Percentiles rank a stretch among this genome's conserved stretches.
phyloP scores from a whole-genome alignment of 1,140 invertebrate genomes.

The Hyphantria cunea region DNA sequence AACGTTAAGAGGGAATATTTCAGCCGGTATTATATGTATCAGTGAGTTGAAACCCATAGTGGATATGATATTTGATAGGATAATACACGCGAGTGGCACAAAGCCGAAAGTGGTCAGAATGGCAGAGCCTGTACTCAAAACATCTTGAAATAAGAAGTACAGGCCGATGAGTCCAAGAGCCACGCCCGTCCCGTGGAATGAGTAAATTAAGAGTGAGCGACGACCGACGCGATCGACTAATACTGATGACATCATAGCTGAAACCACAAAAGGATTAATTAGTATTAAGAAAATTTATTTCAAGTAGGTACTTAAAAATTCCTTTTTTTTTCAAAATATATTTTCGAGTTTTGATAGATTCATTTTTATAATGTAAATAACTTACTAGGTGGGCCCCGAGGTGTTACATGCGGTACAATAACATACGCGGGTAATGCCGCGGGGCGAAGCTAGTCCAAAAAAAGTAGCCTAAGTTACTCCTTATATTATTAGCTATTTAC shows the following conservation, averaged over 20 bases:
- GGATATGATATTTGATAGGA: constrained; percentile 81
- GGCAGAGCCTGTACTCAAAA: constrained; percentile 43
- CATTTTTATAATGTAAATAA: too few species aligned
- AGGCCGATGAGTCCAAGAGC: constrained; percentile 68
- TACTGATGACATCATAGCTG: constrained; percentile 82
- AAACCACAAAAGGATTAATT: constrained; percentile 26
- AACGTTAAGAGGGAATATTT: constrained; percentile 84
- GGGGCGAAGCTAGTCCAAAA: too few species aligned
- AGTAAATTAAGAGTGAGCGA: constrained; percentile 84
- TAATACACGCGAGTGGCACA: constrained; percentile 79
- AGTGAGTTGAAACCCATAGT: constrained; percentile 82
- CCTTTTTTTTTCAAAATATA: too few species aligned
- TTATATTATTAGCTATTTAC: too few species aligned
- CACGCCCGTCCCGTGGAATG: constrained; percentile 75
- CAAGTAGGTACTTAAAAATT: too few species aligned
- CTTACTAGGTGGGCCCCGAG: too few species aligned
- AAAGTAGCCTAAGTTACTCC: too few species aligned
- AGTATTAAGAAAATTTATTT: too few species aligned
- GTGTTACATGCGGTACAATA: too few species aligned
- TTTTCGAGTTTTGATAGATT: too few species aligned
- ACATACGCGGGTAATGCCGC: too few species aligned
- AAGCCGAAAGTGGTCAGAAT: constrained; percentile 58
- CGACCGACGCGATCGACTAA: constrained; percentile 88
- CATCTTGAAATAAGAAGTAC: constrained; percentile 76
- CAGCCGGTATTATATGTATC: constrained; percentile 82